Base-by-base conservation (phyloP, 23 tunicate genomes). In the Halocynthia aurantium region DNA sequence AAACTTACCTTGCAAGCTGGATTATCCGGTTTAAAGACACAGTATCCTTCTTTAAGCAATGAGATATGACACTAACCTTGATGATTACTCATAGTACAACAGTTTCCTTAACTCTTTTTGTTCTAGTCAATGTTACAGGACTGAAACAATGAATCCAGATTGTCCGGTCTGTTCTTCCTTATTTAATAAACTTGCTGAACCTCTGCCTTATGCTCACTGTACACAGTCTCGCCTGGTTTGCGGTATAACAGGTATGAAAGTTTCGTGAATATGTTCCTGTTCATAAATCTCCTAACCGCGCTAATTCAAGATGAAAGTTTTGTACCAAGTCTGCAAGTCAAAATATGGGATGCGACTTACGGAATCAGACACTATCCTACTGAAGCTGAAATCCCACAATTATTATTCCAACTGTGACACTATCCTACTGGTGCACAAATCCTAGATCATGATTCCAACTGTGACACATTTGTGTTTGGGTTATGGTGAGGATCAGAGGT, bases 1-100 rank as follows among this genome's bases (percentile, higher is more conserved):
- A 86, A 92, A 80, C 82, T 92, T 31, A 92, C 98, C 67, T 78
- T 92, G 9, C 98, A 86, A 67, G 86, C 98, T 21, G 98, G 98
- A 50, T 66, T 92, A 70, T 86, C 98, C 15, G 90, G 91, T 9
- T 81, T 92, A 40, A 92, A 92, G 80, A 92, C 98, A 8, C 98
- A 86, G 98, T 92, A 82, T 57, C 70, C 69, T 67, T 67, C 2
- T 17, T 60, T 60, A 17, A 60, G 64, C n/a, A 15, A 60, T 4
- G 18, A 17, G n/a, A 15, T 60, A 15, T 15, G 17, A n/a, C 21
- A 12, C 2, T n/a, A 68, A 5, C 22, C 13, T 68, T 68, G 21
- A 68, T 21, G 2, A 68, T n/a, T 21, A 68, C 13, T 21, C 2
- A 31, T 4, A 31, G 4, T n/a, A n/a, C n/a, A n/a, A n/a, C n/a